A percentile compares a stretch with the other conserved stretches of the same genome.
Conservation (phyloP, 2,797 vertebrate genomes). For the Phrynocephalus guinanensis region DNA sequence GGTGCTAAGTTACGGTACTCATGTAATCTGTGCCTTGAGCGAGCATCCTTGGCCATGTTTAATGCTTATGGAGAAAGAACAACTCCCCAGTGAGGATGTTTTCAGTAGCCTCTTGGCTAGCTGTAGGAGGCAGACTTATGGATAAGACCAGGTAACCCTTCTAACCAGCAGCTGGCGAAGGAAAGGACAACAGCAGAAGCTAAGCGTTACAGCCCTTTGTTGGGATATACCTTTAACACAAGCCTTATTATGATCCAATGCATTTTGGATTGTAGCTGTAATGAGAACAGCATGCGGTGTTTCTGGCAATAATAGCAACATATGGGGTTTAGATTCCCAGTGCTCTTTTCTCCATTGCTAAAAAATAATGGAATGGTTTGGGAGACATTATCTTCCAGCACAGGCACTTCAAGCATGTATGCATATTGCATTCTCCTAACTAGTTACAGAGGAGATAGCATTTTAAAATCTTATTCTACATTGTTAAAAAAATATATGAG, state of each 20-base stretch:
- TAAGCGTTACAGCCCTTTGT: constrained; percentile 31
- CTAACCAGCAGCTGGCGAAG: neutral
- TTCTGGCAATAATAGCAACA: constrained; percentile 30
- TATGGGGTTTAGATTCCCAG: constrained; percentile 53
- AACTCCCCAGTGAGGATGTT: neutral
- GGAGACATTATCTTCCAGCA: constrained; percentile 43
- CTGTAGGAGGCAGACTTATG: neutral
- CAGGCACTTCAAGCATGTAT: constrained; percentile 25
- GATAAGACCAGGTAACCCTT: neutral
- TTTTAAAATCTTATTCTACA: constrained; percentile 43
- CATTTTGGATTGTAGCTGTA: constrained; percentile 18
- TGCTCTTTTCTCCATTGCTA: constrained; percentile 35
- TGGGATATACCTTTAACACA: neutral
- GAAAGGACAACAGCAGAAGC: neutral
- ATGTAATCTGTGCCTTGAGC: neutral
- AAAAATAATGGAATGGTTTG: constrained; percentile 48
- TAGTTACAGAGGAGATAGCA: constrained; percentile 52
- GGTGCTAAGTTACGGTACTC: neutral
- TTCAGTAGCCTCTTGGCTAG: neutral
- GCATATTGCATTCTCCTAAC: constrained; percentile 49
- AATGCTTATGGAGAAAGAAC: neutral
- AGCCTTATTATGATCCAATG: neutral
- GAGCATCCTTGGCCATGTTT: neutral
- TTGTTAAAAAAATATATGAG: constrained; percentile 48
- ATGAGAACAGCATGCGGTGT: constrained; percentile 39